Evolutionary conservation across 2,113 vertebrate genomes (phyloP).

Genomic region (Xiphophorus hellerii): DNA sequence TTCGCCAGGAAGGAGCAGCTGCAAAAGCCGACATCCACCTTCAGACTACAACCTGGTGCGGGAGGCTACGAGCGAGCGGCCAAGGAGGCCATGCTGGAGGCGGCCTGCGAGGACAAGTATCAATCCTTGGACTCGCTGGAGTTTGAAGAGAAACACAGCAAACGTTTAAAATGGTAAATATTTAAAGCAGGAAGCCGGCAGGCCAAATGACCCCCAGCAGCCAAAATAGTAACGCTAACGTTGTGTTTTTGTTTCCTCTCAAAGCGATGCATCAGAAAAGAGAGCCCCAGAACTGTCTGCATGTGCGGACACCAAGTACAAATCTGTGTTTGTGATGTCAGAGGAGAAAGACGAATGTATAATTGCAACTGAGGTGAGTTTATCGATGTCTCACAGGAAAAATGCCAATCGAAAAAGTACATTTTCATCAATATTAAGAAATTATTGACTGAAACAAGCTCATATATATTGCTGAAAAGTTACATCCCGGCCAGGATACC

Average conservation of each 20-base stretch:
- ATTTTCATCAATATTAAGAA: no score
- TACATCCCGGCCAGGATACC: no score
- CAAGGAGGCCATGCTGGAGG: conserved; percentile 85
- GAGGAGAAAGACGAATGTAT: conserved; percentile 98
- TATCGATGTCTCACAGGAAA: no score
- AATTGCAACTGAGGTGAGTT: conserved; percentile 96
- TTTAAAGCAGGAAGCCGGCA: not conserved
- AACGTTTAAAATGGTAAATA: conserved; percentile 88
- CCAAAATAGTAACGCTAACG: conserved; percentile 12
- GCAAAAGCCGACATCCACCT: conserved; percentile 85
- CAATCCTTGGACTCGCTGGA: conserved; percentile 83
- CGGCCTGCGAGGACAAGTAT: conserved; percentile 79
- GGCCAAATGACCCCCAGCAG: accelerated
- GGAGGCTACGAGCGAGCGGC: conserved; percentile 84
- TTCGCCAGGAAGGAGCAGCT: conserved; percentile 86
- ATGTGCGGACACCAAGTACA: conserved; percentile 96
- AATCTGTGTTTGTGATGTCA: conserved; percentile 98
- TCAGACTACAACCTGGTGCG: conserved; percentile 95
- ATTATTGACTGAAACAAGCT: no score
- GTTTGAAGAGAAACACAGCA: conserved; percentile 80
- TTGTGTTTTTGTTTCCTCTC: conserved; percentile 16
- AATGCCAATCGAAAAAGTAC: no score
- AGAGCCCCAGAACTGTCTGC: conserved; percentile 88
- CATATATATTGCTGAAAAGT: no score
- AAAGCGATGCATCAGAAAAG: conserved; percentile 87